phyloP scores from a whole-genome alignment of 2,888 invertebrate species.

The Stramonita haemastoma region DNA sequence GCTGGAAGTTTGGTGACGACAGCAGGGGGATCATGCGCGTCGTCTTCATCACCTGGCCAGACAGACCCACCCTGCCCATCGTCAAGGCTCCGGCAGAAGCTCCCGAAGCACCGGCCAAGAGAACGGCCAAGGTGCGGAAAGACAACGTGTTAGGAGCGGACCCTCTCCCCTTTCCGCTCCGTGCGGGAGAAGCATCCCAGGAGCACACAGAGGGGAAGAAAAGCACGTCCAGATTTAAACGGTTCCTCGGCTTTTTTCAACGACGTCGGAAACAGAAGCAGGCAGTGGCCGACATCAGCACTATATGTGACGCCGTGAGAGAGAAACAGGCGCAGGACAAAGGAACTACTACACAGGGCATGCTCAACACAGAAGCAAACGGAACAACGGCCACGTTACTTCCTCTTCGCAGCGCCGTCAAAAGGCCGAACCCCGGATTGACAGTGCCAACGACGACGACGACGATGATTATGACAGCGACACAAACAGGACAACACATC shows the following conservation, averaged over 20 bases:
- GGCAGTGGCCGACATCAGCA: background rate
- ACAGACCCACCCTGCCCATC: constrained; percentile 16
- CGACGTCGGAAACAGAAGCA: background rate
- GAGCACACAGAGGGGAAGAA: background rate
- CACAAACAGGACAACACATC: background rate
- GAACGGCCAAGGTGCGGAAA: background rate
- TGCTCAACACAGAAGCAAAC: background rate
- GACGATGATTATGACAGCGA: background rate
- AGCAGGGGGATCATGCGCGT: constrained; percentile 23
- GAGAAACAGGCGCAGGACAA: background rate
- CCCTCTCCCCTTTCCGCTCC: background rate
- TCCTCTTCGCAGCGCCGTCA: background rate
- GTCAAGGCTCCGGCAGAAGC: background rate
- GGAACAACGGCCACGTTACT: background rate
- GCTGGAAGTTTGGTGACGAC: background rate
- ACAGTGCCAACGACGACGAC: background rate
- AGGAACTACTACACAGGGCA: background rate
- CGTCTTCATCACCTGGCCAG: constrained; percentile 27
- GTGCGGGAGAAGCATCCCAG: background rate
- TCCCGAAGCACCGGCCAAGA: background rate
- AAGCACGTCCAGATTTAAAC: background rate
- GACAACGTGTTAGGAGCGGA: constrained; percentile 2
- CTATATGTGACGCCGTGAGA: background rate
- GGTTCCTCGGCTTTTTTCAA: constrained; percentile 1
- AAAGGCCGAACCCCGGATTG: background rate